Percentiles rank a stretch among this genome's conserved stretches.
These are phyloP conservation scores for Leptura quadrifasciata DNA, from an alignment of 2,888 invertebrate genomes.

Conservation along the genomic window DNA sequence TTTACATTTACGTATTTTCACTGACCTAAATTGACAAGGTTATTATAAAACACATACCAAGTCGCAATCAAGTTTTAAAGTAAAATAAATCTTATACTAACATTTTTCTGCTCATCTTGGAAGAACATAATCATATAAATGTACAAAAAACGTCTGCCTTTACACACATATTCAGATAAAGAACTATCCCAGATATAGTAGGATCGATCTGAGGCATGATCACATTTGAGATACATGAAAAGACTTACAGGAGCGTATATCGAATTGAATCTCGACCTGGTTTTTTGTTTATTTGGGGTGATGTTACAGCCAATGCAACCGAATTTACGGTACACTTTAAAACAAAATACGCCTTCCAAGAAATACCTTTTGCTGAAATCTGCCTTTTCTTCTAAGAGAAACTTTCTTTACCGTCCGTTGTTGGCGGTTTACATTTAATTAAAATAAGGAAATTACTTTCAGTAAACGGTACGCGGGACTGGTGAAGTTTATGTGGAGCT, in stretches of 20 bases:
- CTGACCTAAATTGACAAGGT: too few relatives aligned
- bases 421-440: conserved; percentile 43
- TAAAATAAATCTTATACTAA: too few relatives aligned
- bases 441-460: conserved; percentile 49
- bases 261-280: not conserved
- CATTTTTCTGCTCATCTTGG: not conserved
- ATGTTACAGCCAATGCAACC: not conserved
- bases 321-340: not conserved
- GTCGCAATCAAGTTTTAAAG: too few relatives aligned
- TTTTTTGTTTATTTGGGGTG: not conserved
- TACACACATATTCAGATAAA: not conserved
- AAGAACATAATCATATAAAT: not conserved
- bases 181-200: not conserved
- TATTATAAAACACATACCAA: too few relatives aligned
- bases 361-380: not conserved
- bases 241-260: not conserved
- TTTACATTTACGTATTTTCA: too few relatives aligned
- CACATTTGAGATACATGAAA: not conserved
- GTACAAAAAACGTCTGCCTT: not conserved
- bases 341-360: conserved; percentile 13
- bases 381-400: conserved; percentile 5
- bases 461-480: conserved; percentile 33
- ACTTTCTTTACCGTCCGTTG: conserved; percentile 23
- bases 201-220: not conserved
- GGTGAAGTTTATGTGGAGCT: conserved; percentile 24